Evolutionary conservation across 2,888 invertebrate species (phyloP), one percentile per base, ranked within the genome.

Genomic region (Parelbella ahira): DNA sequence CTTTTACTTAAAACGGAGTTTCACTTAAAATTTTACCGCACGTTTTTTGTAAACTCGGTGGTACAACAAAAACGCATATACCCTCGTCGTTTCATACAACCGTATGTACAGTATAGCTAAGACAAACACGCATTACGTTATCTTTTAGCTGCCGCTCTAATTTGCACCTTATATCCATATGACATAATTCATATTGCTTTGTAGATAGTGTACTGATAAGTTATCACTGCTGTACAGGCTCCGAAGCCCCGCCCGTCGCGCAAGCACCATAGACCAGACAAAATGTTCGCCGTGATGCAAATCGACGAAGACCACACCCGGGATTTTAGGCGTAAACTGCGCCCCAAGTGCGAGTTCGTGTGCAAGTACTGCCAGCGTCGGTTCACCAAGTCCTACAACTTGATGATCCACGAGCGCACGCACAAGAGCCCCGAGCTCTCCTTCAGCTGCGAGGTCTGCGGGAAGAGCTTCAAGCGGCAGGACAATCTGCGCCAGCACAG

Each of bases 371-470:
- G 98, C 90, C 95, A 95, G 83, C 92, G 98, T 71, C 93, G 97
- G 81, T 99, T 99, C 90, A 98, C 97, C 73, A 99, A 99, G 89
- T 95, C 96, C 58, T 99, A 99, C 90, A 99, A 99, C 89, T 91
- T 99, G 78, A 93, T 98, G 91, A 98, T 99, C 68, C 98, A 99
- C 90, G 98, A 98, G 84, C 91, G 98, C 81, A 98, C 97, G 64
- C 98, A 99, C 90, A 97, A 97, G 83, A 97, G 97, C 78, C 94
- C 94, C 51, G 98, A 98, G 89, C 91, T 98, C 68, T 97, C 97
- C 43, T 99, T 96, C 89, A 94, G 96, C 67, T 99, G 98, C 89
- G 98, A 98, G 84, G 95, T 98, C 61, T 99, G 98, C 88, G 96
- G 97, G 69, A 98, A 98, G 89, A 96, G 96, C 61, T 99, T 99